A percentile compares a stretch with the other conserved stretches of the same genome.
phyloP scores from a whole-genome alignment of 2,888 invertebrate species.

The Leptothorax acervorum region DNA sequence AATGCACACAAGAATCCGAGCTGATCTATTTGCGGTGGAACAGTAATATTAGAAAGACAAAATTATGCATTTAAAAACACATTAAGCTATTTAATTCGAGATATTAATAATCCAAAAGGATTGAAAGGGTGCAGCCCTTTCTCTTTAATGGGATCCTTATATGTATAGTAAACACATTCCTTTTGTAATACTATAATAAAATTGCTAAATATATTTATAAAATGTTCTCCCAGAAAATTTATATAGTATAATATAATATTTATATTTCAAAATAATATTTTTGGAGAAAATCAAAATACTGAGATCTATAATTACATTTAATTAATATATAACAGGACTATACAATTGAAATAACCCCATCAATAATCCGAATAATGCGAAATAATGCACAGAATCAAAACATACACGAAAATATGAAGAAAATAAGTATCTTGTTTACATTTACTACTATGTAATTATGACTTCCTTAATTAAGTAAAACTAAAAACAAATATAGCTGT shows the following conservation, averaged over 20 bases:
- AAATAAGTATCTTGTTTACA: background rate
- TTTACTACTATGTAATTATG: background rate
- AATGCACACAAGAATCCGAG: background rate
- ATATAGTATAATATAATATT: background rate
- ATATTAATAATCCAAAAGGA: background rate
- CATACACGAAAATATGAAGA: background rate
- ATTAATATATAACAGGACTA: background rate
- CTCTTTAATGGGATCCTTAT: background rate
- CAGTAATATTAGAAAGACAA: background rate
- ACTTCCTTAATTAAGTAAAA: background rate
- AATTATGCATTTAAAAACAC: slow-evolving; percentile 4
- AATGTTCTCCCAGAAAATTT: background rate
- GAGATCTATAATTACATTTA: background rate
- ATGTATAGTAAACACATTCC: background rate
- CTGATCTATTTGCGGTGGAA: background rate
- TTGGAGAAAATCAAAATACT: background rate
- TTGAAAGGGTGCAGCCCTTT: background rate
- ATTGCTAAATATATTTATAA: background rate
- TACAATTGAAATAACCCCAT: background rate
- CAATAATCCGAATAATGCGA: background rate
- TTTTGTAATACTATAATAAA: background rate
- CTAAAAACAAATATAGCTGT: background rate
- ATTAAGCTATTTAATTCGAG: background rate
- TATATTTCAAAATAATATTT: slow-evolving; percentile 6
- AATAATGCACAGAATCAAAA: background rate